These are phyloP conservation scores for Macroteleia sp. DNA, from an alignment of 2,888 invertebrate species.

Conservation along the genomic window DNA sequence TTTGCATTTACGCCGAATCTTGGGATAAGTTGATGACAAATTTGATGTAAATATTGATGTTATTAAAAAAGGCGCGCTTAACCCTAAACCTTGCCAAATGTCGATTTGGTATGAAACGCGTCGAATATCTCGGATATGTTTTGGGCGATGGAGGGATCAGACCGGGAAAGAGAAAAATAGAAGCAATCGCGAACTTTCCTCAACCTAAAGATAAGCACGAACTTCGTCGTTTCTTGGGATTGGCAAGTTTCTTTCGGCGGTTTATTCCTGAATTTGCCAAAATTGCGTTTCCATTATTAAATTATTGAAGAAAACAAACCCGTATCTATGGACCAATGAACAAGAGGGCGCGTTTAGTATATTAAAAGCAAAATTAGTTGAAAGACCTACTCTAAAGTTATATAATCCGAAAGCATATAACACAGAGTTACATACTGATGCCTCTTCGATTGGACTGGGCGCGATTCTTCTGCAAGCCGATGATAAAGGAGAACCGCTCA, in stretches of 20 bases:
- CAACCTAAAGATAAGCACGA: neutral
- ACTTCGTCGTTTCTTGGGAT: neutral
- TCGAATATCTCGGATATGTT: conserved; percentile 5
- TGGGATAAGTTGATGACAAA: conserved; percentile 5
- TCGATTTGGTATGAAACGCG: conserved; percentile 6
- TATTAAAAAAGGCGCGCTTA: conserved; percentile 1
- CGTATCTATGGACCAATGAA: neutral
- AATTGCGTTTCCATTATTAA: neutral
- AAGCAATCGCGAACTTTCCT: neutral
- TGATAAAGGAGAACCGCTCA: neutral
- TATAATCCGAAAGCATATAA: neutral
- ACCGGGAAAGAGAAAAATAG: conserved; percentile 12
- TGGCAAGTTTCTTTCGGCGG: neutral
- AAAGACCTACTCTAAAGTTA: neutral
- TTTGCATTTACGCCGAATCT: conserved; percentile 19
- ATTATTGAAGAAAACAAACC: neutral
- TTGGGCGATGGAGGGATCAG: conserved; percentile 2
- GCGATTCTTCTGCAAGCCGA: conserved; percentile 11
- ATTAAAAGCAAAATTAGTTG: neutral
- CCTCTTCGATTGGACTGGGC: neutral
- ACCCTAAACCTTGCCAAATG: conserved; percentile 7
- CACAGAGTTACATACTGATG: conserved; percentile 13
- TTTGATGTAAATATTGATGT: neutral
- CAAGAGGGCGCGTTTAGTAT: neutral
- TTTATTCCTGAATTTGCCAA: neutral